Evolutionary conservation across 2,888 invertebrate genomes (phyloP), one percentile per base, ranked within the genome.

Genomic region (Alloplasta piceator): DNA sequence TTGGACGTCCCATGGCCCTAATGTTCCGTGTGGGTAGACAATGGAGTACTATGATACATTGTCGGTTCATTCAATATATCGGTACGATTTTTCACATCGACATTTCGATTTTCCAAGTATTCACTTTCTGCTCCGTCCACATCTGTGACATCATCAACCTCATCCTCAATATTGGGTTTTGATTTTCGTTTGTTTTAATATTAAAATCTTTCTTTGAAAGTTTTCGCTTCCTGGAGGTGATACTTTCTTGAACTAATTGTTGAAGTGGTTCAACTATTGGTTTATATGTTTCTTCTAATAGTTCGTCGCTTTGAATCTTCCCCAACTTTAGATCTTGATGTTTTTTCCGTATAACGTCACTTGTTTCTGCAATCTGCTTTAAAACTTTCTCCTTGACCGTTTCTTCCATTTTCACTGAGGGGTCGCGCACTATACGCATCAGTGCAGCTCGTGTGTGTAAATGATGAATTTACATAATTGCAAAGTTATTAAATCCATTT

Each of bases 401-500:
- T 14, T 43, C 26, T 16, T 43, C 10, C 10, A 9, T 43, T 43
- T 43, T 43, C 43, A 43, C 4, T 9, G 6, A 9, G 1, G 1
- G 1, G 1, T 1, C 43, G 10, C 7, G 10, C 43, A 43, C 10
- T 4, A 43, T 10, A 43, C 43, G 6, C 10, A 43, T 9, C 43
- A 10, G 43, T 43, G 43, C 10, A 43, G 6, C 43, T 9, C 36
- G 46, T 3, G 6, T 6, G 16, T 5, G 9, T 12, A 14, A n/a
- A 41, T 3, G 12, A 14, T 66, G 66, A 41, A 14, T 39, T 72
- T 10, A 63, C 6, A 67, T 14, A 9, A 46, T n/a, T 38, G 61
- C 64, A 67, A 85, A 86, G 14, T 52, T 64, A 63, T 89, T 87
- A 73, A 90, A 88, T 9, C 87, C 87, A 82, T 86, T 86, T 36